Evolutionary conservation across 2,797 vertebrate genomes (phyloP), one percentile per base, ranked within the genome.

Genomic region (Alosa sapidissima): DNA sequence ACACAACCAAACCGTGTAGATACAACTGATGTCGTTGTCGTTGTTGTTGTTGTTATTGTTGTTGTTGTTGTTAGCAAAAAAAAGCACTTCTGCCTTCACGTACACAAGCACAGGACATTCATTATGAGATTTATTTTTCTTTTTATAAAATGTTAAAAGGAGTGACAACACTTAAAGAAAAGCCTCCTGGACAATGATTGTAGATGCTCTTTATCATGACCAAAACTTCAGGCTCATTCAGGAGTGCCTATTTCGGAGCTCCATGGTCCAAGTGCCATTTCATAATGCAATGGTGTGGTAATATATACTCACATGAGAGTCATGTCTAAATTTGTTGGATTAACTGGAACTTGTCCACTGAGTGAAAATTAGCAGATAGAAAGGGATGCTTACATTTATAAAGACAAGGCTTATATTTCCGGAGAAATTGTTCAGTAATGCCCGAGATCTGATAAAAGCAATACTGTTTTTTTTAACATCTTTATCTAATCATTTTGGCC

Each of bases 71-170:
- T 47, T 36, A 45, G 72, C 72, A 60, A 65, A 65, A 45, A 78
- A 78, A 78, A 47, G 72, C 72, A 78, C 72, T 78, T 78, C 72
- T 47, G 72, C 72, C 36, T 6, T 45, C 72, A 78, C 72, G 7
- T 78, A 62, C 58, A 78, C 72, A 19, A 78, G 19, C 72, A 21
- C 72, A 78, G 72, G 36, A 78, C 72, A 33, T 68, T 19, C 16
- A 45, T 78, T 78, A 47, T 78, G 41, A 8, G 6, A 16, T 45
- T 47, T 36, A 0, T 33, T 47, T 60, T 24, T 9, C 2, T 62
- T 9, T 62, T 24, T n/a, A 3, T n/a, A 58, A 62, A 62, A 62
- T 62, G 2, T 6, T 24, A 62, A 62, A 62, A 21, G 58, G 9
- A 24, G n/a, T 62, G 6, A 10, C n/a, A 24, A 62, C 58, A 24